Evolutionary conservation across 2,113 vertebrate species (phyloP).

Genomic region (Nanorana parkeri): DNA sequence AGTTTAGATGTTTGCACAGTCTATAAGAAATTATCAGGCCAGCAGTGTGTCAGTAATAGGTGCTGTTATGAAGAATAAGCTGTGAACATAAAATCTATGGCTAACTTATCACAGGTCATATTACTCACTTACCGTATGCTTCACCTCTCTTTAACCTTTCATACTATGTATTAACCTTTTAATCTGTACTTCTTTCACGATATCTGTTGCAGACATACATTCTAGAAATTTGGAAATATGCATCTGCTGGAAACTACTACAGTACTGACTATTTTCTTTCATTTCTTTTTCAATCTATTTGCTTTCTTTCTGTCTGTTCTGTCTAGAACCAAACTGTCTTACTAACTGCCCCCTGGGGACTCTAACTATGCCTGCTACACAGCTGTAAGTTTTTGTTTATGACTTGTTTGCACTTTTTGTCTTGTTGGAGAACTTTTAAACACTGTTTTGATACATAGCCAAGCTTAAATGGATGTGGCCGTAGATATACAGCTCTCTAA

Average conservation of each 20-base stretch:
- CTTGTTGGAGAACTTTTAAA: slow-evolving; percentile 19
- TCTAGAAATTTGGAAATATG: slow-evolving; percentile 8
- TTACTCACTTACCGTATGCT: neutral
- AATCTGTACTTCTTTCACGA: slow-evolving; percentile 59
- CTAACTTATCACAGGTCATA: neutral
- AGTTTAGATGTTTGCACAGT: too few relatives aligned
- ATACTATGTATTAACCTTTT: slow-evolving; percentile 52
- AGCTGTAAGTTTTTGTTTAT: slow-evolving; percentile 91
- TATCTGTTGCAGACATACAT: slow-evolving; percentile 56
- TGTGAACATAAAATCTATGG: too few relatives aligned
- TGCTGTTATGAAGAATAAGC: too few relatives aligned
- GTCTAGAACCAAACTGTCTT: slow-evolving; percentile 99
- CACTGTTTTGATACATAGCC: slow-evolving; percentile 21
- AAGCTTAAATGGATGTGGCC: slow-evolving; percentile 9
- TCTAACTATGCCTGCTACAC: slow-evolving; percentile 92
- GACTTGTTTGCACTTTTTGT: slow-evolving; percentile 70
- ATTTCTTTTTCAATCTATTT: slow-evolving; percentile 76
- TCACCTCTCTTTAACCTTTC: slow-evolving; percentile 58
- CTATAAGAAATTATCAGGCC: too few relatives aligned
- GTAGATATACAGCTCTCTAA: neutral
- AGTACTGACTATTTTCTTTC: slow-evolving; percentile 43
- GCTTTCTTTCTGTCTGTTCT: slow-evolving; percentile 84
- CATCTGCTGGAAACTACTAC: slow-evolving; percentile 32
- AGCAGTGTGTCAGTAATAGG: too few relatives aligned
- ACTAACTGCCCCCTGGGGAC: slow-evolving; percentile 99